These are phyloP conservation scores for Drosophila mayaguana DNA, from an alignment of 2,888 invertebrate species.

Conservation along the genomic window DNA sequence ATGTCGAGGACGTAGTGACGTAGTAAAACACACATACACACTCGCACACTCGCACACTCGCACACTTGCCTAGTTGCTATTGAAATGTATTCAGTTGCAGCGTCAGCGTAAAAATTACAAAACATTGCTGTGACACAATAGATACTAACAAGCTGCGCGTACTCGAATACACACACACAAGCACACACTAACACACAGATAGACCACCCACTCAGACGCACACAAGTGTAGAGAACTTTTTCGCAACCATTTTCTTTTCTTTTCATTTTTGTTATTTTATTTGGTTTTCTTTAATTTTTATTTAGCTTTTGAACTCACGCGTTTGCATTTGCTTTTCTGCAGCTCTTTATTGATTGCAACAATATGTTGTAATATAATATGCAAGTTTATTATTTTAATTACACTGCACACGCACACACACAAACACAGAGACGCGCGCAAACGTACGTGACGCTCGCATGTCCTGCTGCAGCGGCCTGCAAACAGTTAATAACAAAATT, in stretches of 20 bases:
- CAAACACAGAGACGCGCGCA: conserved; percentile 2
- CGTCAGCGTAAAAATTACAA: conserved; percentile 73
- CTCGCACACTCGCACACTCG: conserved; percentile 17
- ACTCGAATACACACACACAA: conserved; percentile 40
- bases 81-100: conserved; percentile 66
- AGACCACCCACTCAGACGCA: conserved; percentile 9
- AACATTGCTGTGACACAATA: conserved; percentile 53
- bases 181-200: conserved; percentile 16
- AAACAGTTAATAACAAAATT: conserved; percentile 66
- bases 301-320: conserved; percentile 51
- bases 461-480: conserved; percentile 67
- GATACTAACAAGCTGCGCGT: conserved; percentile 60
- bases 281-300: neutral
- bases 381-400: conserved; percentile 27
- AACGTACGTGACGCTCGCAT: conserved; percentile 21
- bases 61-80: conserved; percentile 55
- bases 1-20: conserved; percentile 65
- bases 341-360: conserved; percentile 69
- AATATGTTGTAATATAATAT: conserved; percentile 31
- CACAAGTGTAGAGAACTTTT: conserved; percentile 58
- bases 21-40: conserved; percentile 50
- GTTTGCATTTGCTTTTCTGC: conserved; percentile 32
- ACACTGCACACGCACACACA: neutral
- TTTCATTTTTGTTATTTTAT: neutral
- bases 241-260: conserved; percentile 24